Base-by-base conservation (phyloP, 2,888 invertebrate genomes). In the Amiota mariae region DNA sequence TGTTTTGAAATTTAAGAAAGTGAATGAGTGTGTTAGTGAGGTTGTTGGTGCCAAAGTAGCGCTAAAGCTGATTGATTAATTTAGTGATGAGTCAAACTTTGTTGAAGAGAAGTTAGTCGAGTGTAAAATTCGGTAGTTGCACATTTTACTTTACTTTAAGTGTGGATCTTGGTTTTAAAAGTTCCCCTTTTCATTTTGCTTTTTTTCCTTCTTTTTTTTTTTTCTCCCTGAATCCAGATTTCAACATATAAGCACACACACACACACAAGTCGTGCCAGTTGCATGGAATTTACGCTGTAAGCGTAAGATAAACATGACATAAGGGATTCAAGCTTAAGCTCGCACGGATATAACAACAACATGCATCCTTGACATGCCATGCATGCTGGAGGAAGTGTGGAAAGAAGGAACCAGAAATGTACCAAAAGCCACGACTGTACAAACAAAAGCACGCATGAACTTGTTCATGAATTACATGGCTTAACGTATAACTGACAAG, bases 251-350 rank as follows among this genome's bases (percentile, higher is more conserved):
- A 24, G 3, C 24, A 24, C 24, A 24, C 24, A 24, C 24, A n/a
- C 51, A 51, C n/a, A 2, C 4, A n/a, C n/a, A 13, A 54, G 13
- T 54, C 12, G 12, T n/a, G 54, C 54, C 80, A 83, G 79, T 82
- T 78, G 70, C 78, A 83, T 79, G 75, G 82, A 79, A 83, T 83
- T 78, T 77, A 70, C 80, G 76, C 73, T 75, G 85, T 80, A 80
- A 83, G 80, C 83, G 77, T 75, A 82, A 82, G 85, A 82, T 85
- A 82, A 82, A 82, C 85, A 83, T 71, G 84, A 79, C 85, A 78
- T 82, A 24, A 72, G 85, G 79, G 85, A 82, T 71, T 72, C 74
- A 77, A 75, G 75, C 61, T 71, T 79, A 77, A n/a, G 54, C 3
- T n/a, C 54, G n/a, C 54, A 54, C 1, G 2, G 12, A 10, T 54